Evolutionary conservation across 1,140 invertebrate genomes (phyloP), one percentile per base, ranked within the genome.

Genomic region (Ceratina japonica): DNA sequence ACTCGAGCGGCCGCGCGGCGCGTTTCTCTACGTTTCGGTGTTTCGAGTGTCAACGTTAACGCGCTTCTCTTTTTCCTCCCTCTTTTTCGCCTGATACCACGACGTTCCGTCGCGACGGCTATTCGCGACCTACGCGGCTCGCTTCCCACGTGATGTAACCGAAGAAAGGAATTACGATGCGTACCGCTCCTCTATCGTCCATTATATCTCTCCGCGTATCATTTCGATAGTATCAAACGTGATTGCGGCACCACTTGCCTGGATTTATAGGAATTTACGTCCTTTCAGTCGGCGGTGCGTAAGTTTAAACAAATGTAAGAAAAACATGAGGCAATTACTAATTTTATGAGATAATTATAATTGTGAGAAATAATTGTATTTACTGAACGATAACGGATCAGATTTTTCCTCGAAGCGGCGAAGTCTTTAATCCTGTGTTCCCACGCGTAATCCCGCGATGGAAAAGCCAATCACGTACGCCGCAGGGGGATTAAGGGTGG

Each of bases 1-100:
- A 31, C 27, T 4, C 27, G 27, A 31, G 2, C 27, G 27, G 27
- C 27, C 27, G 27, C 27, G 27, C 27, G 27, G 27, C 27, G 4
- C 27, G 27, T 31, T 31, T 31, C 27, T 31, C 74, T 71, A 65
- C 87, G 86, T 86, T 84, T 84, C 73, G 75, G 31, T 75, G 84
- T 76, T 84, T 54, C 85, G 86, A 84, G 82, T 87, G 84, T 88
- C 86, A 89, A 76, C 88, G 84, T 89, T 89, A 88, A 87, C 85
- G 82, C 86, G 83, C 58, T 49, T 74, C 59, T 74, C 59, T 18
- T 63, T 37, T 61, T 37, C 31, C 63, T 16, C 44, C 65, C 59
- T 82, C 59, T 75, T 66, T 76, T 68, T 80, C 75, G 31, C 31
- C 70, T 80, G 74, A 65, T 49, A 78, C 51, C 18, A 69, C 58